These are phyloP conservation scores for Allolobophora icterica DNA, from an alignment of 2,888 invertebrate species.

Conservation along the genomic window DNA sequence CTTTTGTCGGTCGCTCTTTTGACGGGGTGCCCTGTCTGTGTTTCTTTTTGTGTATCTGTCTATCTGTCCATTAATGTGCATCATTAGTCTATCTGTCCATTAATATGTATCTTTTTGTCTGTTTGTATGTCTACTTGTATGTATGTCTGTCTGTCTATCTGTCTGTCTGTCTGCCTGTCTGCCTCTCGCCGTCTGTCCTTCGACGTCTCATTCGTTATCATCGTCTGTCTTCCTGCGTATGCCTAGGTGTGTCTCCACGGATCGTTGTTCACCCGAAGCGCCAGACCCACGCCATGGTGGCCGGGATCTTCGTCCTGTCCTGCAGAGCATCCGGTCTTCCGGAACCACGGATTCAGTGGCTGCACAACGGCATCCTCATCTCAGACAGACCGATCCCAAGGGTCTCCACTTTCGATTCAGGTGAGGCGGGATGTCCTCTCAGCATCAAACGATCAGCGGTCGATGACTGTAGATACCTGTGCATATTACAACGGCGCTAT, in stretches of 20 bases:
- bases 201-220: constrained; percentile 51
- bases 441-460: no score
- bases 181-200: constrained; percentile 45
- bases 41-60: no score
- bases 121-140: not conserved
- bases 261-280: constrained; percentile 58
- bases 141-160: not conserved
- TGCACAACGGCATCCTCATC: constrained; percentile 60
- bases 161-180: not conserved
- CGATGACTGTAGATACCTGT: no score
- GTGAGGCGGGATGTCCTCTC: not conserved
- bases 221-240: constrained; percentile 46
- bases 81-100: no score
- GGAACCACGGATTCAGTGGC: constrained; percentile 58
- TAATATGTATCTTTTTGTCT: not conserved
- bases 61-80: no score
- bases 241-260: constrained; percentile 56
- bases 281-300: constrained; percentile 55
- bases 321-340: constrained; percentile 59
- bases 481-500: no score
- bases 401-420: constrained; percentile 62
- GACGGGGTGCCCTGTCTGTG: no score
- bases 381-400: constrained; percentile 64
- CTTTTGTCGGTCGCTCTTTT: no score
- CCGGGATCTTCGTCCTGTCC: constrained; percentile 58